Evolutionary conservation across 2,797 vertebrate species (phyloP).

Genomic region (Acanthis flammea): DNA sequence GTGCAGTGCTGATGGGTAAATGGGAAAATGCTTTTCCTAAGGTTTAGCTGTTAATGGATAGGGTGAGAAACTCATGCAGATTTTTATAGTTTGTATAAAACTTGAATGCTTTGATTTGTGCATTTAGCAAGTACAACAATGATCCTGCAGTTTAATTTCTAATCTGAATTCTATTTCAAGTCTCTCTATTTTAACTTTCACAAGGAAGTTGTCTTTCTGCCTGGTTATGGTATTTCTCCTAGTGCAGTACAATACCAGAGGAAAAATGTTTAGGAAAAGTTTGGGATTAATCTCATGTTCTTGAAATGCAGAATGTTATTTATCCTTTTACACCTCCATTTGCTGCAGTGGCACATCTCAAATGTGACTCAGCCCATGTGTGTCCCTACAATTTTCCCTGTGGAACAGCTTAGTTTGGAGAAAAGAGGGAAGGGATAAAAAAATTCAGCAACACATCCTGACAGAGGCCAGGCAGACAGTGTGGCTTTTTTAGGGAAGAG

Average conservation of each 20-base stretch:
- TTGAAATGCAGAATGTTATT: background rate
- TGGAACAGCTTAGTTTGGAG: background rate
- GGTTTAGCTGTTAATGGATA: background rate
- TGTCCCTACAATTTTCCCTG: background rate
- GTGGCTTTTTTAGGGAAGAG: background rate
- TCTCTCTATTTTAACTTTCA: slow-evolving; percentile 19
- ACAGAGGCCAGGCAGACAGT: background rate
- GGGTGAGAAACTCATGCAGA: background rate
- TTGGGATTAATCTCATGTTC: background rate
- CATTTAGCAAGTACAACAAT: background rate
- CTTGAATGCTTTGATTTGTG: background rate
- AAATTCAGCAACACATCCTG: background rate
- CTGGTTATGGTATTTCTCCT: background rate
- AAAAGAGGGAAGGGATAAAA: background rate
- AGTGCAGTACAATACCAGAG: background rate
- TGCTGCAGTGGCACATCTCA: background rate
- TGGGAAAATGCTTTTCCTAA: background rate
- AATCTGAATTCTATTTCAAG: slow-evolving; percentile 13
- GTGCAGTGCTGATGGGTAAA: background rate
- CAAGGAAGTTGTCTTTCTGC: background rate
- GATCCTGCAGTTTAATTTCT: background rate
- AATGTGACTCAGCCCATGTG: background rate
- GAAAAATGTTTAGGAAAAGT: background rate
- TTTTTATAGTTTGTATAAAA: background rate
- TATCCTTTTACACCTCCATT: background rate